Percentiles rank a stretch among this genome's conserved stretches.
Evolutionary conservation across 1,140 invertebrate species (phyloP).

Genomic region (Penaeus indicus): DNA sequence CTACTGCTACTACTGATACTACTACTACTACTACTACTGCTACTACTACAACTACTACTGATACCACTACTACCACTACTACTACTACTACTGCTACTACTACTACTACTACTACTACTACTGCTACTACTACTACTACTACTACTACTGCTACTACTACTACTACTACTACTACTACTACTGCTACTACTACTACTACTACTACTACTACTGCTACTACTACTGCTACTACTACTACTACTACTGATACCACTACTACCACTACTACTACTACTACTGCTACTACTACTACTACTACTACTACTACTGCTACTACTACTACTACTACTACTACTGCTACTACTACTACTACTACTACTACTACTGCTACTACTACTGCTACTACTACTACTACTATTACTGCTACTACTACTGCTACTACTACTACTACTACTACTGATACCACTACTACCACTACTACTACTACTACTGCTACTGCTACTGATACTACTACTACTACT

Average conservation of each 20-base stretch:
- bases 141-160: constrained; percentile 54
- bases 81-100: constrained; percentile 66
- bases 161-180: constrained; percentile 62
- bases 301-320: constrained; percentile 31
- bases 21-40: no score
- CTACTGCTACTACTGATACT: no score
- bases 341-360: constrained; percentile 51
- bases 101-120: constrained; percentile 64
- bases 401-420: constrained; percentile 38
- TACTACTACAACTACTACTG: no score
- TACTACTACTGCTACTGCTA: no score
- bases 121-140: constrained; percentile 63
- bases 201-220: constrained; percentile 27
- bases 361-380: constrained; percentile 2
- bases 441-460: constrained; percentile 4
- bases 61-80: constrained; percentile 65
- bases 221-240: no score
- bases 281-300: constrained; percentile 4
- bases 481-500: no score
- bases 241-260: constrained; percentile 52
- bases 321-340: constrained; percentile 56
- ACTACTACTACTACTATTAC: constrained; percentile 32
- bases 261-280: constrained; percentile 17
- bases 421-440: no score
- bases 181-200: constrained; percentile 37